These are phyloP conservation scores for Ernsta delagoae DNA, from an alignment of 2,888 invertebrate species.

Conservation along the genomic window DNA sequence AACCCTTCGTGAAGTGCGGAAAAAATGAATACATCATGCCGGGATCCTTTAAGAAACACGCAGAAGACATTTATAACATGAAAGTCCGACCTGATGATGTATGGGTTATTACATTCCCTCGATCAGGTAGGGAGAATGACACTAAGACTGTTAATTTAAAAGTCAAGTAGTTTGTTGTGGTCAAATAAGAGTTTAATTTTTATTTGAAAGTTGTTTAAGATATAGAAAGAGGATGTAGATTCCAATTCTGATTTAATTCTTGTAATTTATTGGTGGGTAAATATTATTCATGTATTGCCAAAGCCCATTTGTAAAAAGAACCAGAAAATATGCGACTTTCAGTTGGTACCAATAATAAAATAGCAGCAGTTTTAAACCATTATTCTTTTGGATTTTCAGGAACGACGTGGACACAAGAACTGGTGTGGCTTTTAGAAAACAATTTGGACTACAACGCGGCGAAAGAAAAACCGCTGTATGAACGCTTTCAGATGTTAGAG, in stretches of 20 bases:
- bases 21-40: constrained; percentile 74
- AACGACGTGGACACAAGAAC: constrained; percentile 92
- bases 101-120: constrained; percentile 78
- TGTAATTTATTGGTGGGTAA: too few species aligned
- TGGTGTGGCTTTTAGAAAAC: constrained; percentile 88
- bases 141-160: too few species aligned
- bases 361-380: neutral
- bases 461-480: constrained; percentile 74
- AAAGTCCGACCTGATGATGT: constrained; percentile 72
- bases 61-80: constrained; percentile 71
- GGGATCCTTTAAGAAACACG: constrained; percentile 65
- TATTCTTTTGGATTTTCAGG: constrained; percentile 66
- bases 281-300: too few species aligned
- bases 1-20: constrained; percentile 71
- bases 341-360: neutral
- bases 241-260: too few species aligned
- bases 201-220: too few species aligned
- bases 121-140: constrained; percentile 56
- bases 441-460: constrained; percentile 86
- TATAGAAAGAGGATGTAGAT: too few species aligned
- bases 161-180: too few species aligned
- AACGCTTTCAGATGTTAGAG: constrained; percentile 90
- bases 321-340: neutral
- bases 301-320: too few species aligned
- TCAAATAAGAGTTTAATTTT: too few species aligned